Evolutionary conservation across 2,113 vertebrate genomes (phyloP).

Genomic region (Bubalus kerabau): DNA sequence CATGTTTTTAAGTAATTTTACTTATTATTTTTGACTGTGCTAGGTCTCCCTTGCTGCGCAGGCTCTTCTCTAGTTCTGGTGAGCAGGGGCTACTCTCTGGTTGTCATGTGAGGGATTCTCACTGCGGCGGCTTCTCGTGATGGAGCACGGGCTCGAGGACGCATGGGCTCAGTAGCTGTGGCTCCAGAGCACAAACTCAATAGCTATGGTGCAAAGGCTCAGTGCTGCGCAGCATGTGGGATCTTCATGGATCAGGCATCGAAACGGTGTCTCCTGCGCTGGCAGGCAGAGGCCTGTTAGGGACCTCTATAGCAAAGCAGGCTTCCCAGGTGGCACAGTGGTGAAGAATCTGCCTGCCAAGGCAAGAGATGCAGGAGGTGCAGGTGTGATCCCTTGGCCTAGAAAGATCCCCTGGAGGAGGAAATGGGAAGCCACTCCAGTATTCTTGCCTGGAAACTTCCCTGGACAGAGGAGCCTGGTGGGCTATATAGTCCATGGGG

Average conservation of each 20-base stretch:
- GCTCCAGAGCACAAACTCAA: not conserved
- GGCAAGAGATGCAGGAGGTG: not conserved
- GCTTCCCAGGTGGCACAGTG: not conserved
- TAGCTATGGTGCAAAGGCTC: not conserved
- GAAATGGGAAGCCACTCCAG: not conserved
- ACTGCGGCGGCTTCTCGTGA: not conserved
- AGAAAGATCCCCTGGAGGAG: not conserved
- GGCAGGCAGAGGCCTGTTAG: not conserved
- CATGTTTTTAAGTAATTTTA: not conserved
- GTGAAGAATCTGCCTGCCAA: not conserved
- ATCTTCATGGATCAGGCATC: not conserved
- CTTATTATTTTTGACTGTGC: not conserved
- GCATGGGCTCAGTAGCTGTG: not conserved
- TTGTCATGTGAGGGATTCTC: not conserved
- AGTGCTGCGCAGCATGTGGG: not conserved
- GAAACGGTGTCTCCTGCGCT: not conserved
- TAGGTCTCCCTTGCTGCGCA: not conserved
- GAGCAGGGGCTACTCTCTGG: not conserved
- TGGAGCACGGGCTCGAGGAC: fast-evolving
- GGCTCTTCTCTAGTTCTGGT: not conserved
- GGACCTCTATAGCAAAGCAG: not conserved
- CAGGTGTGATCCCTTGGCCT: not conserved
- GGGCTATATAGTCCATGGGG: not conserved
- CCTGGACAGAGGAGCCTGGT: not conserved
- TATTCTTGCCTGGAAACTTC: not conserved